These are phyloP conservation scores for Tyto alba DNA, from an alignment of 2,113 vertebrate species.

Conservation along the genomic window DNA sequence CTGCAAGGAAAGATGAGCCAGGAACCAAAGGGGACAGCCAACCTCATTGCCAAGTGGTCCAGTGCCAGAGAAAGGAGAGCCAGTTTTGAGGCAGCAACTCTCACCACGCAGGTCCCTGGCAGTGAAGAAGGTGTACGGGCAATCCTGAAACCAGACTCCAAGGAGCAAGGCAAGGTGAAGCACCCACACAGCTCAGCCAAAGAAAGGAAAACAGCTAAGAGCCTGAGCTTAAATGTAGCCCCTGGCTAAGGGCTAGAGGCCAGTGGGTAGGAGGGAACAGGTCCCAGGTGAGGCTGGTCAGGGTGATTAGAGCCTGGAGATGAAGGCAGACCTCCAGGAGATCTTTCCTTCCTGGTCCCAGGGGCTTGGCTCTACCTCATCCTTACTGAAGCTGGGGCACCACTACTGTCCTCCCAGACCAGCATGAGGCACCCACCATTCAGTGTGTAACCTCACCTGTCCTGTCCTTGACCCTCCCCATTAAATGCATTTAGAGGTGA, in stretches of 20 bases:
- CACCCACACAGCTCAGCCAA: neutral
- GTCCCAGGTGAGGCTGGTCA: neutral
- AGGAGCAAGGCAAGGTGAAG: rapidly evolving
- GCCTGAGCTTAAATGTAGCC: neutral
- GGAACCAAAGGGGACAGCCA: neutral
- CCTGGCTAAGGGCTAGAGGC: neutral
- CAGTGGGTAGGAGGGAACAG: neutral
- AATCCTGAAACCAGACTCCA: neutral
- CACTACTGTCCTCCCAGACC: neutral
- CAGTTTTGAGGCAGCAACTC: rapidly evolving
- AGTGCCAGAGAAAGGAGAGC: neutral
- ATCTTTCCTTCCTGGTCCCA: neutral
- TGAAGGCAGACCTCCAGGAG: neutral
- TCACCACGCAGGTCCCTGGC: rapidly evolving
- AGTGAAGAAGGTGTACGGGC: rapidly evolving
- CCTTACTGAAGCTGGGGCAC: neutral
- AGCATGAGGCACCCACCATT: rapidly evolving
- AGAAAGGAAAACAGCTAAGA: rapidly evolving
- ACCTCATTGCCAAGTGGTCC: neutral
- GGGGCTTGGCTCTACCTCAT: neutral
- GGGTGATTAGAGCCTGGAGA: neutral
- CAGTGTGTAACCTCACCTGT: neutral
- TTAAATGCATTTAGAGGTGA: neutral
- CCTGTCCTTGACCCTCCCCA: neutral
- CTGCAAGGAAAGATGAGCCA: neutral